These are phyloP conservation scores for Melinaea marsaeus DNA, from an alignment of 2,888 invertebrate species.

Conservation along the genomic window DNA sequence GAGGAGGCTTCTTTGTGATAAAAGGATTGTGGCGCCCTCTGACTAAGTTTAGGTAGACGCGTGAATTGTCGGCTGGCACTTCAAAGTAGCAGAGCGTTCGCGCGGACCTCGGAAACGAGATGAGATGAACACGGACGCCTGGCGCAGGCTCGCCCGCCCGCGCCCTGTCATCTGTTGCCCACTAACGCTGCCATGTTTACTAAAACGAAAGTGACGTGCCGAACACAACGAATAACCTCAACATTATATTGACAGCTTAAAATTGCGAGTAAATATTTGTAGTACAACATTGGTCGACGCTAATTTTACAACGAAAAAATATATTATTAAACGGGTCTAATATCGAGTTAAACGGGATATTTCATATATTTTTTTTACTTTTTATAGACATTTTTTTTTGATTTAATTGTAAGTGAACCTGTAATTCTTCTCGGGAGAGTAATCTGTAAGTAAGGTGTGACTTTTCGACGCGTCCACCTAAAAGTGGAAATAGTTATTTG, in stretches of 20 bases:
- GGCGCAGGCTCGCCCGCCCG: constrained; percentile 72
- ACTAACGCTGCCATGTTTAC: constrained; percentile 73
- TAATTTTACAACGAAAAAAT: constrained; percentile 61
- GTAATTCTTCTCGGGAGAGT: constrained; percentile 20
- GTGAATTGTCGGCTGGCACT: constrained; percentile 45
- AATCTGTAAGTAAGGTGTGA: constrained; percentile 28
- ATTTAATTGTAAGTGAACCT: constrained; percentile 30
- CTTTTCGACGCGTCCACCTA: constrained; percentile 25
- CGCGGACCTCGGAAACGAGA: constrained; percentile 47
- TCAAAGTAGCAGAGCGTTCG: constrained; percentile 50
- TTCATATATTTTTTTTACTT: constrained; percentile 24
- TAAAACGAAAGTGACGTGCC: constrained; percentile 69
- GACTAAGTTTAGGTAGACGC: constrained; percentile 34
- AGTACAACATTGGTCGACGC: constrained; percentile 40
- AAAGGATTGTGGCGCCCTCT: constrained; percentile 60
- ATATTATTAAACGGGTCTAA: constrained; percentile 17
- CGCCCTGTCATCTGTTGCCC: constrained; percentile 75
- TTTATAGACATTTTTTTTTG: constrained; percentile 25
- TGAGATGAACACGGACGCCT: constrained; percentile 62
- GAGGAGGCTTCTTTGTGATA: constrained; percentile 43
- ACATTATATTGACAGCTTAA: constrained; percentile 50
- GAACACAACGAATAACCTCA: constrained; percentile 74
- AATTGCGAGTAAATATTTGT: constrained; percentile 46
- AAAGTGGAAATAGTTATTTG: constrained; percentile 17
- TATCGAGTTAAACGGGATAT: constrained; percentile 33